These are phyloP conservation scores for Centrocercus urophasianus DNA, from an alignment of 2,113 vertebrate species.

Conservation along the genomic window DNA sequence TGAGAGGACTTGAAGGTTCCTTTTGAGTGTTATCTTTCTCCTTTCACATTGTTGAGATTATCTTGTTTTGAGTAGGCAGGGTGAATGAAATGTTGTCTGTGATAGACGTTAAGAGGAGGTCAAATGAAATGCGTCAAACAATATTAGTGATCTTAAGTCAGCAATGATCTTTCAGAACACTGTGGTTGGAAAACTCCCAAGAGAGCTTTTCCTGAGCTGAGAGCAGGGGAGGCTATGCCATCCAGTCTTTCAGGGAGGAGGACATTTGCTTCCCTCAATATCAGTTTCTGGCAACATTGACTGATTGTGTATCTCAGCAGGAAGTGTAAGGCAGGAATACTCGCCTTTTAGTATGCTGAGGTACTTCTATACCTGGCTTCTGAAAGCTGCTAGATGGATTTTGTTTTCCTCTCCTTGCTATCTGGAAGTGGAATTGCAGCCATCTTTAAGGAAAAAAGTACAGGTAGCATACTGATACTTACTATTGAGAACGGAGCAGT, in stretches of 20 bases:
- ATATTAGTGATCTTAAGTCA: background rate
- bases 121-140: background rate
- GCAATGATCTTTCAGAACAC: background rate
- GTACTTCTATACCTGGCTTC: background rate
- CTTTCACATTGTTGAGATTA: background rate
- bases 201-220: background rate
- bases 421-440: fast-evolving
- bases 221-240: background rate
- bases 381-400: background rate
- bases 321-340: background rate
- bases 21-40: background rate
- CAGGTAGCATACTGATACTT: background rate
- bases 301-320: conserved; percentile 22
- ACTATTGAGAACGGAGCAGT: background rate
- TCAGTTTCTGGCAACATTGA: background rate
- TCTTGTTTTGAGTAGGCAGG: background rate
- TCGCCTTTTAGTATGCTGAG: background rate
- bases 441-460: background rate
- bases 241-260: background rate
- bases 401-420: background rate
- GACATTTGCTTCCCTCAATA: background rate
- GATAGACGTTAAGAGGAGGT: background rate
- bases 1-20: background rate
- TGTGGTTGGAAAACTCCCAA: background rate
- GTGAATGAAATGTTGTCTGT: background rate